These are phyloP conservation scores for Neodon shergylaensis DNA, from an alignment of 2,113 vertebrate genomes.

Conservation along the genomic window DNA sequence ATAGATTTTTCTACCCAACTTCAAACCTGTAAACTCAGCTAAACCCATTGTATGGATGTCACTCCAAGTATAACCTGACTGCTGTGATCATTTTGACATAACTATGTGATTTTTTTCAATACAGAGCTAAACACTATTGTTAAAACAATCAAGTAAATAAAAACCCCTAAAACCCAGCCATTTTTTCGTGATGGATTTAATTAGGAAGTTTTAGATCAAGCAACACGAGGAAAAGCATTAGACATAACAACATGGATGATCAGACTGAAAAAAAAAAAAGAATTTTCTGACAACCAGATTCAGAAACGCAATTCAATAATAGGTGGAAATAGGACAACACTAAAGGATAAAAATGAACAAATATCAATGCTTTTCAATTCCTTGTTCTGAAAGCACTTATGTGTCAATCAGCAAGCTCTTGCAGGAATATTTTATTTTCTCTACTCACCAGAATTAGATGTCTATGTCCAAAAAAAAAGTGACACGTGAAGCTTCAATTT, in stretches of 20 bases:
- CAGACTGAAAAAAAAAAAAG: neutral
- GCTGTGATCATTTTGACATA: neutral
- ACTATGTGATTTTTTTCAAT: neutral
- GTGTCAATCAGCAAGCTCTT: constrained; percentile 73
- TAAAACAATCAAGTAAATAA: neutral
- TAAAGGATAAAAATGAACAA: constrained; percentile 69
- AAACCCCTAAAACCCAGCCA: no score
- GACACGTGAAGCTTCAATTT: constrained; percentile 54
- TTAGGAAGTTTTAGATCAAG: neutral
- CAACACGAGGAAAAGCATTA: neutral
- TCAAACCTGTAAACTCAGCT: neutral
- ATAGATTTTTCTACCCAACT: neutral
- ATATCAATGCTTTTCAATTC: constrained; percentile 73
- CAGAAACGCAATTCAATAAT: constrained; percentile 55
- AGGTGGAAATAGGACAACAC: constrained; percentile 71
- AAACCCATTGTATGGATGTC: neutral
- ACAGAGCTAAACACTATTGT: neutral
- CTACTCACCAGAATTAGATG: constrained; percentile 42
- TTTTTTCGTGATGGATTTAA: neutral
- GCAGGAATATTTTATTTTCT: constrained; percentile 64
- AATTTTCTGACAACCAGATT: neutral
- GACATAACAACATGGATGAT: neutral
- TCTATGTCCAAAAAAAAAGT: constrained; percentile 58
- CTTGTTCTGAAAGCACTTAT: constrained; percentile 71
- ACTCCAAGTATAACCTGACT: neutral